Evolutionary conservation across 2,113 vertebrate genomes (phyloP).

Genomic region (Gymnocephalus cernua): DNA sequence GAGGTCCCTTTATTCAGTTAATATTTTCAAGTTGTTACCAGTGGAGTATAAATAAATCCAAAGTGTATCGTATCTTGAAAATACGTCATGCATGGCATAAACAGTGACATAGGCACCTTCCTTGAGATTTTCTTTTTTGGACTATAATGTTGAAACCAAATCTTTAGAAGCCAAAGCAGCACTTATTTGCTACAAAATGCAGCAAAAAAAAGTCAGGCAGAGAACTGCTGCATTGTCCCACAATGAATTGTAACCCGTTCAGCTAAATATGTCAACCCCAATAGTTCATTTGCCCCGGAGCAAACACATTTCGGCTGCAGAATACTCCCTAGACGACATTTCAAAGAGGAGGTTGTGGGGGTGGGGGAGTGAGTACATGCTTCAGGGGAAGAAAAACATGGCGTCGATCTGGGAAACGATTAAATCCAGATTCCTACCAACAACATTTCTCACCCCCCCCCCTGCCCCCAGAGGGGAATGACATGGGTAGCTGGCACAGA

Average conservation of each 20-base stretch:
- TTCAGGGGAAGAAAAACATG: constrained; percentile 70
- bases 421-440: constrained; percentile 72
- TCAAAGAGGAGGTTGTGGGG: constrained; percentile 53
- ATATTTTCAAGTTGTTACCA: background rate
- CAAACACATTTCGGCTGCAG: constrained; percentile 60
- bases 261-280: constrained; percentile 55
- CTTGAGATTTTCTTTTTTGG: background rate
- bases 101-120: background rate
- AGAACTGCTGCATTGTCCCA: background rate
- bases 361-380: constrained; percentile 58
- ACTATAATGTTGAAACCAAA: background rate
- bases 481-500: constrained; percentile 45
- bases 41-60: background rate
- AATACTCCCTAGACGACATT: constrained; percentile 68
- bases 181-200: constrained; percentile 1
- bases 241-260: constrained; percentile 41
- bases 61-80: background rate
- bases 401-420: constrained; percentile 71
- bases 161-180: background rate
- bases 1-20: too few species aligned
- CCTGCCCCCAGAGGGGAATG: constrained; percentile 49
- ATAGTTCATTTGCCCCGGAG: constrained; percentile 53
- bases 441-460: constrained; percentile 55
- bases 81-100: background rate
- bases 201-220: background rate